Evolutionary conservation across 2,797 vertebrate species (phyloP), one percentile per base, ranked within the genome.

Genomic region (Mycteria americana): DNA sequence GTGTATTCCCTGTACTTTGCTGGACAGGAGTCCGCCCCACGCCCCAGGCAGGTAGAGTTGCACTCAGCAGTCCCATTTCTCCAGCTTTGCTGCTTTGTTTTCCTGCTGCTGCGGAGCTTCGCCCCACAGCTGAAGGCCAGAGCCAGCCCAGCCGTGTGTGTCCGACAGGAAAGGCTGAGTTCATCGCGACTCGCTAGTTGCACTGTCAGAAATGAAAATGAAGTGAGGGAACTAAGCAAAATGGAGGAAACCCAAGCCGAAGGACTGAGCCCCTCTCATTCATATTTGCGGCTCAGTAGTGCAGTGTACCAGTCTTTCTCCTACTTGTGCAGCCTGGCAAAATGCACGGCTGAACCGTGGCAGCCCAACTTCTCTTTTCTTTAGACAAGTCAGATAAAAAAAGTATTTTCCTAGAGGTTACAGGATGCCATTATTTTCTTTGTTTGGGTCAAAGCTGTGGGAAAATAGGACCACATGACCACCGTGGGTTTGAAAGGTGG

Each of bases 21-120:
- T 4, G 8, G 13, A 9, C 10, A 30, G 31, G 53, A 51, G 33
- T 8, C 11, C 0, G 8, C 68, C 18, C 48, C 19, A 9, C 1
- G 2, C 39, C 28, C 65, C 15, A 13, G 51, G 48, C 54, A 78
- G 43, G 60, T 8, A 19, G 48, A 25, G 5, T 41, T 72, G 53
- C 13, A 3, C 35, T 16, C 39, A 18, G 35, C 5, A 24, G 60
- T 37, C 51, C 76, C 41, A 35, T 43, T 39, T 54, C 35, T 82
- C 27, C 57, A 43, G 33, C 45, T 79, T 51, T 1, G 6, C 35
- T 37, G 30, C 30, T 83, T 54, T 64, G 45, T 56, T 83, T 72
- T 63, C 48, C 35, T 78, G 21, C 64, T 80, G 50, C 54, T 60
- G 50, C 2, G 1, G 19, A 0, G 5, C 70, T 75, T 53, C 48